Evolutionary conservation across 2,888 invertebrate genomes (phyloP), one percentile per base, ranked within the genome.

Genomic region (Liodrosophila aerea): DNA sequence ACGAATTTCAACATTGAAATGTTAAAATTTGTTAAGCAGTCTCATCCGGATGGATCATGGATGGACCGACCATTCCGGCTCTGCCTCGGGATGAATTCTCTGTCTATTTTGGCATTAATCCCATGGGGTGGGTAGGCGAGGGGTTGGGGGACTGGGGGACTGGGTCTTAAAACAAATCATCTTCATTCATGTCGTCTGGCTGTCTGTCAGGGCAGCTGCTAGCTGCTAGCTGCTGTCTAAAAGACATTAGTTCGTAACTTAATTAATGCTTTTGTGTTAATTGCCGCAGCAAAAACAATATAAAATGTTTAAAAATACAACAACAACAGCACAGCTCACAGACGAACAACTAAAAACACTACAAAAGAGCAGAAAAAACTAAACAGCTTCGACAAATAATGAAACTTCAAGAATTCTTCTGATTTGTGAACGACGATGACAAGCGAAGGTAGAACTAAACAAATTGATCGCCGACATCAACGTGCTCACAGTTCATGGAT

Each of bases 211-310:
- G 49, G 67, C 74, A 75, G 70, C 59, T 66, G 69, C 53, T 64
- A 75, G 70, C 59, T 66, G 69, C 53, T 64, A 71, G 70, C 59
- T 66, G 69, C 53, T 64, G 77, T 63, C 85, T 61, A 58, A 77
- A 77, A 82, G 47, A 82, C 78, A 82, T 80, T 84, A 82, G 78
- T 81, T 80, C 70, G 63, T 77, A 82, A 69, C 85, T 84, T 82
- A 84, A 85, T 80, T 80, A 80, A 82, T 80, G 78, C 85, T 80
- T 77, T 75, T 81, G 73, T 81, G 82, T 84, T 80, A 81, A 80
- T 80, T 80, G 65, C 77, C 73, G 13, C 54, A 43, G 37, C 60
- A 59, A 34, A 62, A 63, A 66, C 50, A 56, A 66, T 60, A 40
- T 18, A 40, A 51, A 30, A 49, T 50, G 36, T 43, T 62, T 50